phyloP scores from a whole-genome alignment of 2,888 invertebrate genomes.

The Apotomis betuletana region DNA sequence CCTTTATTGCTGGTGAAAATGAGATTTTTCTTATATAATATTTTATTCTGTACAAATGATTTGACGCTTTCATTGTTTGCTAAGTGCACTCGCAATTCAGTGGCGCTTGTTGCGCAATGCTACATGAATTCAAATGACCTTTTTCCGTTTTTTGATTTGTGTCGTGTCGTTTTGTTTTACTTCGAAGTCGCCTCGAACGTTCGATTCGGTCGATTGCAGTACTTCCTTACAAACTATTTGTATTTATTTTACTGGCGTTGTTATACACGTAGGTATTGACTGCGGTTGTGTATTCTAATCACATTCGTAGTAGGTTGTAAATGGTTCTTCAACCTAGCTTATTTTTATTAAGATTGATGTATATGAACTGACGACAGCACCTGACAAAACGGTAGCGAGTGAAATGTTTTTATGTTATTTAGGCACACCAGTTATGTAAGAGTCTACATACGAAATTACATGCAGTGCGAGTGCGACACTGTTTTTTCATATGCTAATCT shows the following conservation, averaged over 20 bases:
- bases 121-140: conserved; percentile 42
- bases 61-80: conserved; percentile 48
- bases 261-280: conserved; percentile 16
- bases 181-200: conserved; percentile 25
- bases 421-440: conserved; percentile 51
- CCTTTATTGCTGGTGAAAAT: conserved; percentile 45
- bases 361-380: conserved; percentile 30
- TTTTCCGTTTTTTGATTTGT: conserved; percentile 40
- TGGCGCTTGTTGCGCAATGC: conserved; percentile 45
- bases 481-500: conserved; percentile 38
- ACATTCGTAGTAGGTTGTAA: conserved; percentile 20
- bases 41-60: conserved; percentile 47
- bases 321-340: conserved; percentile 6
- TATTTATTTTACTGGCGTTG: conserved; percentile 32
- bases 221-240: conserved; percentile 39
- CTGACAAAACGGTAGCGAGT: conserved; percentile 34
- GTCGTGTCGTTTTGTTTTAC: conserved; percentile 20
- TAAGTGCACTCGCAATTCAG: conserved; percentile 43
- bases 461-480: conserved; percentile 36
- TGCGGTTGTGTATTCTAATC: conserved; percentile 19
- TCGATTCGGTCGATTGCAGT: conserved; percentile 39
- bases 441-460: conserved; percentile 31
- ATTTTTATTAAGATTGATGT: conserved; percentile 21
- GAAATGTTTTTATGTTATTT: conserved; percentile 48
- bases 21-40: conserved; percentile 48